Evolutionary conservation across 2,797 vertebrate genomes (phyloP).

Genomic region (Philypnodon macrostomus): DNA sequence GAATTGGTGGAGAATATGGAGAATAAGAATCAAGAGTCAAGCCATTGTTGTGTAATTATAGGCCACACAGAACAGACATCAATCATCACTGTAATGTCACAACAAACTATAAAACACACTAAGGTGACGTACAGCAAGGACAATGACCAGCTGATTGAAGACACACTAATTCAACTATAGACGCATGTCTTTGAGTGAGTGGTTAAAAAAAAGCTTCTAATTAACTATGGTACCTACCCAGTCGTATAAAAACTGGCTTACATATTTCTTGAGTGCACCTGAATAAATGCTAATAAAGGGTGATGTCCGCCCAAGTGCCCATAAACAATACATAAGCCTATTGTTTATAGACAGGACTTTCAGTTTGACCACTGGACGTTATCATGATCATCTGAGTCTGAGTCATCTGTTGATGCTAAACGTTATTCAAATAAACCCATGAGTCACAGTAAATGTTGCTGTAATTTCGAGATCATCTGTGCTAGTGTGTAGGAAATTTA

Average conservation of each 20-base stretch:
- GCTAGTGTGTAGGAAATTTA: slow-evolving; percentile 14
- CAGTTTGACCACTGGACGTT: background rate
- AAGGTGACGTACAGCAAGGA: too few species aligned
- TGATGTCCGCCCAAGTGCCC: background rate
- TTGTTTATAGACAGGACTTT: background rate
- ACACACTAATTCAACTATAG: background rate
- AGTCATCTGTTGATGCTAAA: slow-evolving; percentile 8
- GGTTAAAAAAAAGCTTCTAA: too few species aligned
- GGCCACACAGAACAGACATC: slow-evolving; percentile 27
- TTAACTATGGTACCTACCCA: too few species aligned
- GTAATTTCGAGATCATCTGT: background rate
- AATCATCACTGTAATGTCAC: background rate
- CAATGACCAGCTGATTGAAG: too few species aligned
- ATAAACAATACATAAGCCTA: too few species aligned
- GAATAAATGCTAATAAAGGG: background rate
- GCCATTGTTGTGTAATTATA: background rate
- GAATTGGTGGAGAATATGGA: background rate
- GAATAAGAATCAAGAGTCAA: too few species aligned
- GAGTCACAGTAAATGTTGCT: background rate
- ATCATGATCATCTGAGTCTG: background rate
- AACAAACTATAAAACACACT: too few species aligned
- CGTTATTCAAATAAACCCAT: slow-evolving; percentile 7
- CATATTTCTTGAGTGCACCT: background rate
- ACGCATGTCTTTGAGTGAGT: too few species aligned
- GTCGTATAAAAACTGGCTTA: background rate